Conservation (phyloP, 2,797 vertebrate genomes). For the Microtus californicus region DNA sequence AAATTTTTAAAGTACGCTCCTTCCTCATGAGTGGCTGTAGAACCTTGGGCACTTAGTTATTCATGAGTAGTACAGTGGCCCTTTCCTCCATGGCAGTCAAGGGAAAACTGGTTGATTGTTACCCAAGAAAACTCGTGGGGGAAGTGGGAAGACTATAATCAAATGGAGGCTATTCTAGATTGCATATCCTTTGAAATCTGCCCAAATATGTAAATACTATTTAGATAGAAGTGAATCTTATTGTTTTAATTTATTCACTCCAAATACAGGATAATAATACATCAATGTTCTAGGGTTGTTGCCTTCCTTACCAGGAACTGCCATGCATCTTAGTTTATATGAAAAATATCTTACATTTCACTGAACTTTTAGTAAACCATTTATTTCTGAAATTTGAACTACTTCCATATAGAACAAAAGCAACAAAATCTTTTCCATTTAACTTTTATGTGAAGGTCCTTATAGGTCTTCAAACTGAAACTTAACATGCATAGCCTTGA, state of each 20-base stretch:
- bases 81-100: background rate
- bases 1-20: background rate
- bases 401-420: background rate
- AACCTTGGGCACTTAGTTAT: background rate
- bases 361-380: background rate
- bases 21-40: background rate
- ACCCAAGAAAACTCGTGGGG: background rate
- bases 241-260: slow-evolving; percentile 39
- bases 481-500: background rate
- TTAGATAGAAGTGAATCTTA: background rate
- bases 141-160: background rate
- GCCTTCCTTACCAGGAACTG: background rate
- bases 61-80: background rate
- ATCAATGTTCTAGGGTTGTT: background rate
- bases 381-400: slow-evolving; percentile 31
- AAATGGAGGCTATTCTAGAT: background rate
- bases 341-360: background rate
- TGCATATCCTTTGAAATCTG: background rate
- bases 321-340: background rate
- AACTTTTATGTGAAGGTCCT: background rate
- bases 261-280: background rate
- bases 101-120: background rate
- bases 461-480: background rate
- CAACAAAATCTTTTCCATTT: background rate
- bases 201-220: background rate